A percentile compares a stretch with the other conserved stretches of the same genome.
Conservation (phyloP, 2,797 vertebrate genomes). For the Microctenopoma lineatum region DNA sequence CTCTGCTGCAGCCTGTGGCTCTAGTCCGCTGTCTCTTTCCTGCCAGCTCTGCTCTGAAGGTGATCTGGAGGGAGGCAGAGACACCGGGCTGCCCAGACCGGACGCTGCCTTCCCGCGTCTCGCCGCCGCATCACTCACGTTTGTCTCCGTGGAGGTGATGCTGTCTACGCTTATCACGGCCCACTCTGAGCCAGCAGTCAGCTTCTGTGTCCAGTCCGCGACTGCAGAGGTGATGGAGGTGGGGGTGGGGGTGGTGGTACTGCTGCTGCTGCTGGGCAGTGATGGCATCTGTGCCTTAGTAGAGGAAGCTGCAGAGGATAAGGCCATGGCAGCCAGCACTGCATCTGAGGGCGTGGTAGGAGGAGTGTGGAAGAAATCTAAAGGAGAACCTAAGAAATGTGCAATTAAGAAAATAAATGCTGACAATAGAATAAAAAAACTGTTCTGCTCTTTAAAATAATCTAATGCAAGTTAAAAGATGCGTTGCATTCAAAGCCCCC, state of each 20-base stretch:
- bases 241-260: slow-evolving; percentile 33
- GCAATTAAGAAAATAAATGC: background rate
- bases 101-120: slow-evolving; percentile 10
- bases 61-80: slow-evolving; percentile 37
- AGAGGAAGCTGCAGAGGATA: slow-evolving; percentile 56
- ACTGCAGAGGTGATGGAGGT: slow-evolving; percentile 26
- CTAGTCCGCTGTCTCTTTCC: slow-evolving; percentile 73
- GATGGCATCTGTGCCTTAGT: slow-evolving; percentile 56
- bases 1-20: slow-evolving; percentile 62
- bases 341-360: slow-evolving; percentile 77
- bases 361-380: slow-evolving; percentile 83
- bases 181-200: slow-evolving; percentile 66
- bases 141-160: slow-evolving; percentile 24
- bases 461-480: slow-evolving; percentile 12
- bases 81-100: slow-evolving; percentile 30
- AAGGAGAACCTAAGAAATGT: slow-evolving; percentile 70
- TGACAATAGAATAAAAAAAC: background rate
- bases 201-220: slow-evolving; percentile 59
- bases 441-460: slow-evolving; percentile 24
- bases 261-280: slow-evolving; percentile 19
- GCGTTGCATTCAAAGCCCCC: slow-evolving; percentile 21
- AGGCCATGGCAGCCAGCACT: slow-evolving; percentile 70
- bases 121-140: slow-evolving; percentile 23
- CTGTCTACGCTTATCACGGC: slow-evolving; percentile 68
- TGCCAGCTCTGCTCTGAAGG: slow-evolving; percentile 69